phyloP scores from a whole-genome alignment of 1,140 invertebrate species.

The Phocides pigmalion region DNA sequence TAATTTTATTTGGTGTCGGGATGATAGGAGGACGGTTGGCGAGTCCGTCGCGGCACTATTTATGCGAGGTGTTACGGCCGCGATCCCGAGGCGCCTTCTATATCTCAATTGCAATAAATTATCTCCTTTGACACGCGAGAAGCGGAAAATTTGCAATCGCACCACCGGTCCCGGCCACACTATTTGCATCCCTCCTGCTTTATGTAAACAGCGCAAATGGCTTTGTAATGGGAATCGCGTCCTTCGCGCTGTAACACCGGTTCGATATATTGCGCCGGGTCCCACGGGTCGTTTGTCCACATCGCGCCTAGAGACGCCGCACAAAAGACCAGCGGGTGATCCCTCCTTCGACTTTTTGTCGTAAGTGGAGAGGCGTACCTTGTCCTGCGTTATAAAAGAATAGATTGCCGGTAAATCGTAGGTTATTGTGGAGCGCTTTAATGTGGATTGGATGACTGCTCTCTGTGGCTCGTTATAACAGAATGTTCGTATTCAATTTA shows the following conservation, averaged over 20 bases:
- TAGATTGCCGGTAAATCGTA: conserved; percentile 80
- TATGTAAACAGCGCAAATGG: conserved; percentile 72
- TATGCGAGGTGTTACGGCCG: conserved; percentile 61
- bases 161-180: conserved; percentile 40
- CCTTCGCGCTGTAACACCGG: conserved; percentile 61
- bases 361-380: conserved; percentile 75
- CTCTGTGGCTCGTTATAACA: conserved; percentile 61
- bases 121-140: conserved; percentile 70
- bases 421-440: conserved; percentile 75
- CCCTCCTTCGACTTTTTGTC: conserved; percentile 75
- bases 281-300: conserved; percentile 72
- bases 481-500: conserved; percentile 75
- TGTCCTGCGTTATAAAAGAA: conserved; percentile 73
- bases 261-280: conserved; percentile 69
- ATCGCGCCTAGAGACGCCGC: conserved; percentile 56
- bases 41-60: conserved; percentile 58
- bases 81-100: conserved; percentile 59
- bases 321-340: conserved; percentile 79
- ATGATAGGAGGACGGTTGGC: conserved; percentile 58
- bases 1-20: conserved; percentile 65
- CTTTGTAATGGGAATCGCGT: conserved; percentile 70
- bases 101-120: conserved; percentile 77
- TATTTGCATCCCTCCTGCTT: conserved; percentile 53
- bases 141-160: conserved; percentile 74
- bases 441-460: conserved; percentile 66